phyloP scores from a whole-genome alignment of 2,888 invertebrate species.

The Agrochola lychnidis region DNA sequence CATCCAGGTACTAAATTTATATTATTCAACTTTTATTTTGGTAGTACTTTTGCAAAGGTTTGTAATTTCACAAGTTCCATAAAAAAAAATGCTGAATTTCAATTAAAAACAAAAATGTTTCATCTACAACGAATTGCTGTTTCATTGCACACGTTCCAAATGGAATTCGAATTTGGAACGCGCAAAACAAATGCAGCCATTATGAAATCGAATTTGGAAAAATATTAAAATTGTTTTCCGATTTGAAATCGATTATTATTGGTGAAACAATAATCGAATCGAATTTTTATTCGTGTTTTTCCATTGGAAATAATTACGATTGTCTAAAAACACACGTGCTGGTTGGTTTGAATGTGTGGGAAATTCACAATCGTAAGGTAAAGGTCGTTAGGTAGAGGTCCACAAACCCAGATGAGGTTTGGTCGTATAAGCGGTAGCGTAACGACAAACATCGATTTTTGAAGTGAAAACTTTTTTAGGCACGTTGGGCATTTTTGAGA shows the following conservation, averaged over 20 bases:
- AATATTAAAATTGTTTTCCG: slow-evolving; percentile 23
- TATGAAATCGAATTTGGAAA: slow-evolving; percentile 33
- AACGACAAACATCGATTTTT: not conserved
- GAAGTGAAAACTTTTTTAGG: too few species aligned
- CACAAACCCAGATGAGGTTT: not conserved
- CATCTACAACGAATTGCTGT: not conserved
- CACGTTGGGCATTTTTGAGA: too few species aligned
- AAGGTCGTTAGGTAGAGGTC: not conserved
- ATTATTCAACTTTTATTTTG: not conserved
- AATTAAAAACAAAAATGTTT: slow-evolving; percentile 4
- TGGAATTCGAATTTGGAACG: slow-evolving; percentile 36
- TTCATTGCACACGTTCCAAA: slow-evolving; percentile 30
- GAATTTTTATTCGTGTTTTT: slow-evolving; percentile 10
- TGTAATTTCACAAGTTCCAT: not conserved
- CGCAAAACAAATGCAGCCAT: slow-evolving; percentile 39
- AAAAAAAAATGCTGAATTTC: not conserved
- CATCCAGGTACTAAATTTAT: slow-evolving; percentile 17
- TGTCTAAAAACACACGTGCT: slow-evolving; percentile 5
- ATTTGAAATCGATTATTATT: slow-evolving; percentile 37
- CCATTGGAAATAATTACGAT: slow-evolving; percentile 29
- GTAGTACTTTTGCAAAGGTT: not conserved
- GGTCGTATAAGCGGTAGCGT: not conserved
- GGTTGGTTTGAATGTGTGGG: not conserved
- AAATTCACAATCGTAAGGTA: not conserved
- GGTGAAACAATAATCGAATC: slow-evolving; percentile 35